phyloP scores from a whole-genome alignment of 2,797 vertebrate genomes.

The Sitta carolinensis region DNA sequence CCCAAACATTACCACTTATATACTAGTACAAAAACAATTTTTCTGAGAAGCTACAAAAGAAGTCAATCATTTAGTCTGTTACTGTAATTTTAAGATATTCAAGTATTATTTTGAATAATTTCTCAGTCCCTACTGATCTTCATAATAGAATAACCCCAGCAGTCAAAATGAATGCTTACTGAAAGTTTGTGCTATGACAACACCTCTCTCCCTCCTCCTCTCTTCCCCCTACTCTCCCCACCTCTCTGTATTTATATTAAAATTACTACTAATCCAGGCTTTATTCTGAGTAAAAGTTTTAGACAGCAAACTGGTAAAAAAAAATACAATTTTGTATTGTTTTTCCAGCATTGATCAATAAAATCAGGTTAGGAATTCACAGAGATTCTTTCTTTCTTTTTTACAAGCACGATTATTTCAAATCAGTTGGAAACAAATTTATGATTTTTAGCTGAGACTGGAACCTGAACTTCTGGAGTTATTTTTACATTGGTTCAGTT shows the following conservation, averaged over 20 bases:
- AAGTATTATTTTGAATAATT: neutral
- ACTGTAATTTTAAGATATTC: neutral
- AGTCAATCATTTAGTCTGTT: neutral
- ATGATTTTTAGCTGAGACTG: neutral
- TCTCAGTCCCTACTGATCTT: neutral
- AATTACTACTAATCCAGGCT: neutral
- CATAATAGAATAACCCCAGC: neutral
- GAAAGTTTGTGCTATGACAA: neutral
- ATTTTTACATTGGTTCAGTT: neutral
- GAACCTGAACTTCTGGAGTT: neutral
- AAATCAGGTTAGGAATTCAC: neutral
- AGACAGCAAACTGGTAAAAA: neutral
- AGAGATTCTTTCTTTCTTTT: neutral
- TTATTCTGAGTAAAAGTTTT: neutral
- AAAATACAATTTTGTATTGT: neutral
- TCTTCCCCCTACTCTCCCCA: neutral
- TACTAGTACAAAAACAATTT: neutral
- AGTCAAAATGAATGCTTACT: neutral
- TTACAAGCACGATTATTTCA: neutral
- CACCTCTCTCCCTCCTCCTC: neutral
- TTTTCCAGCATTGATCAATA: neutral
- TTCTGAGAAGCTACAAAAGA: neutral
- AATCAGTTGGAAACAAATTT: neutral
- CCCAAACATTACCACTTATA: neutral
- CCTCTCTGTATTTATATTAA: neutral